Percentiles rank a stretch among this genome's conserved stretches.
Conservation (phyloP, 1,140 invertebrate genomes). For the Pemphigus obesinymphae region DNA sequence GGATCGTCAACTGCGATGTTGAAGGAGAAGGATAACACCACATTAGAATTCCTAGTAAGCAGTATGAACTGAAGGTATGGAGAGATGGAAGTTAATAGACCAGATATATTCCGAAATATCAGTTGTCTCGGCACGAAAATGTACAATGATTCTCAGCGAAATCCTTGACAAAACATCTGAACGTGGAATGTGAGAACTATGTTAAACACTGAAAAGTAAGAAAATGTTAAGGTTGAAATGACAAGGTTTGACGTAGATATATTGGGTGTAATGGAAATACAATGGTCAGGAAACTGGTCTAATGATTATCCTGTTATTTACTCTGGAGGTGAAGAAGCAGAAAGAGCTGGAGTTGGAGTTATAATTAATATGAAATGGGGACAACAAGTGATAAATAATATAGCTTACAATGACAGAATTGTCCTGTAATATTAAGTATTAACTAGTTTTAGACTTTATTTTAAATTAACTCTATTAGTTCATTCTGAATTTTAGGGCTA, state of each 20-base stretch:
- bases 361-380: not conserved
- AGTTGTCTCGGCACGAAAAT: not conserved
- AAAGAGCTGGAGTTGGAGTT: not conserved
- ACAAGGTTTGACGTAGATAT: no score
- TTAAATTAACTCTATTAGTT: no score
- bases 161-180: not conserved
- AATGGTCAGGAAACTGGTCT: not conserved
- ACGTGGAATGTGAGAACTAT: no score
- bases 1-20: no score
- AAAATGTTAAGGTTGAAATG: no score
- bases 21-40: not conserved
- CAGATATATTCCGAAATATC: not conserved
- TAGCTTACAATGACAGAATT: no score
- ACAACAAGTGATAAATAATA: not conserved
- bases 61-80: no score
- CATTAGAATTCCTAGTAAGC: not conserved
- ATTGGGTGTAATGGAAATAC: not conserved
- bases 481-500: no score
- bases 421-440: no score
- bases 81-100: not conserved
- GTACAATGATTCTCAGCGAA: not conserved
- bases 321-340: not conserved
- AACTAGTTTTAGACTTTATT: no score
- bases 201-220: no score
- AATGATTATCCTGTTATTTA: slow-evolving; percentile 10